A percentile compares a stretch with the other conserved stretches of the same genome.
These are phyloP conservation scores for Acutogordius australiensis DNA, from an alignment of 2,888 invertebrate species.

Conservation along the genomic window DNA sequence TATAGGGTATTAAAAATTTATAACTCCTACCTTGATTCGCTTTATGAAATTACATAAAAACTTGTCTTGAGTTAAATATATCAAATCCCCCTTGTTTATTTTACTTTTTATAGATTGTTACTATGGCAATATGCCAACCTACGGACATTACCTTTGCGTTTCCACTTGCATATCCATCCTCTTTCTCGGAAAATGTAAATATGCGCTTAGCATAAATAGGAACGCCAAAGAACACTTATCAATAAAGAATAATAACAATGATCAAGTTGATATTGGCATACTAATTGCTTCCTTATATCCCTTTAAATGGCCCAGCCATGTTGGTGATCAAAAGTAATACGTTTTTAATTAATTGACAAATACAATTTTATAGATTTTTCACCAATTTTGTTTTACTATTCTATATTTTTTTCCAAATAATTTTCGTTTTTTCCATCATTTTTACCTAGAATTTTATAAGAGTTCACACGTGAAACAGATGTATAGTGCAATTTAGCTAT, in stretches of 20 bases:
- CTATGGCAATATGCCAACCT: neutral
- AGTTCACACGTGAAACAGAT: no score
- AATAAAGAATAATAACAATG: neutral
- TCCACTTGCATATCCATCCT: neutral
- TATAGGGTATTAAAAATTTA: no score
- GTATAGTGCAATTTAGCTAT: no score
- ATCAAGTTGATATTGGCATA: neutral
- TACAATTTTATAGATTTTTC: neutral
- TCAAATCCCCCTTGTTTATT: no score
- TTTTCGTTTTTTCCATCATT: no score
- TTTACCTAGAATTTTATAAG: no score
- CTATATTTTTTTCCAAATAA: no score
- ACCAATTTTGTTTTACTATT: neutral
- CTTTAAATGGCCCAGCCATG: neutral
- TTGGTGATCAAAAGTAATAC: neutral
- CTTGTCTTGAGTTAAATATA: no score
- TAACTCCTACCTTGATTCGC: no score
- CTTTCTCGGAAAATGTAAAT: neutral
- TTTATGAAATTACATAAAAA: no score
- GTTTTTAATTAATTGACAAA: neutral
- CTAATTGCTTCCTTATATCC: neutral
- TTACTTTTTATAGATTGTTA: no score
- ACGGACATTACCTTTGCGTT: neutral
- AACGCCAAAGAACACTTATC: neutral
- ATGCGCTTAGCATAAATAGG: neutral